Conservation (phyloP, 2,113 vertebrate species). For the Nicator chloris region DNA sequence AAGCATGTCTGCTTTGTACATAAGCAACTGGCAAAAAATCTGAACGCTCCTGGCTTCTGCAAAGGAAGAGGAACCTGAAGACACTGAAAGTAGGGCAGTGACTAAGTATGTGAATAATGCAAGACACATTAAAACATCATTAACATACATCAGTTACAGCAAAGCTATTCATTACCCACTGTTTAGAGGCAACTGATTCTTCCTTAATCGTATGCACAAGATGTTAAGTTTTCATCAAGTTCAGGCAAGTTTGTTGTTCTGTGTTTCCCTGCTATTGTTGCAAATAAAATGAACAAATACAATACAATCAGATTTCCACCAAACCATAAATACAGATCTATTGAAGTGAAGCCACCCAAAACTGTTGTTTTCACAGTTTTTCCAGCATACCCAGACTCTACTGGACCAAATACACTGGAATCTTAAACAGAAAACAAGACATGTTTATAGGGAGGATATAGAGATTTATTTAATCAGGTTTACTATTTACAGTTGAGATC, state of each 20-base stretch:
- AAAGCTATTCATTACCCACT: neutral
- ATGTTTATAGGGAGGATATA: conserved; percentile 72
- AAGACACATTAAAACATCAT: neutral
- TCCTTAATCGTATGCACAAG: neutral
- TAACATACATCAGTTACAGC: neutral
- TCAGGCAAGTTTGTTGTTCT: neutral
- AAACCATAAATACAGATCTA: neutral
- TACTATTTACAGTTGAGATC: conserved; percentile 85
- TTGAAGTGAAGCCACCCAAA: neutral
- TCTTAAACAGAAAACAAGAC: neutral
- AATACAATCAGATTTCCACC: neutral
- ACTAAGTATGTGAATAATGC: neutral
- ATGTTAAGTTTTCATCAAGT: neutral
- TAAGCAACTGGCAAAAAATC: neutral
- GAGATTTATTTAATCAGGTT: conserved; percentile 79
- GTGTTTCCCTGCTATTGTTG: neutral
- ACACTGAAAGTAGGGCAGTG: neutral
- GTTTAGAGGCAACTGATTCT: neutral
- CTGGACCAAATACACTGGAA: neutral
- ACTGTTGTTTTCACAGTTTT: neutral
- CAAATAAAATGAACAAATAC: neutral
- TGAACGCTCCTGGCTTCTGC: neutral
- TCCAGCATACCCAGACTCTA: neutral
- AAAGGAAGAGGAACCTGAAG: neutral
- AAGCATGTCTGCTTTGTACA: neutral